Conservation (phyloP, 2,113 vertebrate genomes). For the Psittacula cyanocephala region DNA sequence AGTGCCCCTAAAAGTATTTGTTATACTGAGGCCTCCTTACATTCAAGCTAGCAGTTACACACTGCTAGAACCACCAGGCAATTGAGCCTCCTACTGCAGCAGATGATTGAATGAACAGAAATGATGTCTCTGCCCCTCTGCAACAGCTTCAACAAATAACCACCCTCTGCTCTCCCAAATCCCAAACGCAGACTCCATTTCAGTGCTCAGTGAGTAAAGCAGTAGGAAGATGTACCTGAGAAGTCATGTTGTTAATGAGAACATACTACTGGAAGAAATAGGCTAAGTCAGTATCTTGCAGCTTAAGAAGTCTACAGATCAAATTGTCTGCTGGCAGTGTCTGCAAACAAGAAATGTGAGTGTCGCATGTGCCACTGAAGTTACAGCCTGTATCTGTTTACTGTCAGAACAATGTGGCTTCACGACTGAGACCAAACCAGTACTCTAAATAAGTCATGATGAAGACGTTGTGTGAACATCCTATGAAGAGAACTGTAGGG, state of each 20-base stretch:
- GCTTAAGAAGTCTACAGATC: background rate
- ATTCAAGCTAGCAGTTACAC: background rate
- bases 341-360: background rate
- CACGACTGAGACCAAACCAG: background rate
- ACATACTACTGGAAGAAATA: background rate
- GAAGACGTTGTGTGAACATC: background rate
- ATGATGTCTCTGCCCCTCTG: background rate
- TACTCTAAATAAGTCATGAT: background rate
- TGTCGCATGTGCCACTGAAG: background rate
- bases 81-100: background rate
- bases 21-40: background rate
- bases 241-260: background rate
- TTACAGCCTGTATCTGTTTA: background rate
- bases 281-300: background rate
- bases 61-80: accelerated
- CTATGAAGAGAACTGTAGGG: background rate
- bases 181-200: background rate
- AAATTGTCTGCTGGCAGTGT: background rate
- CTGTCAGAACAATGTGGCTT: background rate
- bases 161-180: background rate
- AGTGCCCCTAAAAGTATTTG: background rate
- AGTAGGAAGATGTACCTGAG: background rate
- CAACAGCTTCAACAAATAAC: background rate
- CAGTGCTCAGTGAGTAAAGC: background rate
- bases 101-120: background rate